Evolutionary conservation across 2,888 invertebrate genomes (phyloP), one percentile per base, ranked within the genome.

Genomic region (Ctena decussata): DNA sequence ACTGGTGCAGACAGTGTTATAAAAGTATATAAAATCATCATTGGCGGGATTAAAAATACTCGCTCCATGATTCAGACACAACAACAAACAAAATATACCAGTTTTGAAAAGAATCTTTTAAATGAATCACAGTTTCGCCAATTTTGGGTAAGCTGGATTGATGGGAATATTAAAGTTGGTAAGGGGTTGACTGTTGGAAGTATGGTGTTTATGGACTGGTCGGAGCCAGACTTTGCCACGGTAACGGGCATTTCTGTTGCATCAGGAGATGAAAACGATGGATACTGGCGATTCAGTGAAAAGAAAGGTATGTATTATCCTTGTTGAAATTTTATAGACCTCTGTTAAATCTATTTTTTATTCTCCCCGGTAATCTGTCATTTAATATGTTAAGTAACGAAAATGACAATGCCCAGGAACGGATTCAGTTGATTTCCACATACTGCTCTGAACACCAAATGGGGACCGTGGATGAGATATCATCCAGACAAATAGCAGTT

Each of bases 121-220:
- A 77, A 30, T n/a, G 75, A 35, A n/a, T 35, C 69, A 5, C 78
- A 78, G 21, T 85, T 73, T 46, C 77, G 18, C 11, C 24, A 37
- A 27, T 85, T 85, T 30, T 85, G 85, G 85, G 24, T 85, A 0
- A 27, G 21, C 11, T 85, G 85, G 85, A 53, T 39, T 6, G 44
- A 53, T 44, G 75, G 74, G 0, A 53, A 49, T 11, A 69, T 85
- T 21, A 78, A 49, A n/a, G 78, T 85, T 24, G 85, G 85, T 0
- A 24, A 41, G 35, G 85, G 78, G 3, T 21, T 32, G 1, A 71
- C 44, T 32, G 37, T 76, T 30, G 81, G 71, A 0, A 27, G 53
- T 0, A 81, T 75, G 60, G 30, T 72, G n/a, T 81, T 81, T 37
- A 39, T 85, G 75, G 27, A 35, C 41, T 80, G 77, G 73, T 37